A percentile compares a stretch with the other conserved stretches of the same genome.
phyloP scores from a whole-genome alignment of 2,113 vertebrate genomes.

The Cyanoramphus novaezelandiae region DNA sequence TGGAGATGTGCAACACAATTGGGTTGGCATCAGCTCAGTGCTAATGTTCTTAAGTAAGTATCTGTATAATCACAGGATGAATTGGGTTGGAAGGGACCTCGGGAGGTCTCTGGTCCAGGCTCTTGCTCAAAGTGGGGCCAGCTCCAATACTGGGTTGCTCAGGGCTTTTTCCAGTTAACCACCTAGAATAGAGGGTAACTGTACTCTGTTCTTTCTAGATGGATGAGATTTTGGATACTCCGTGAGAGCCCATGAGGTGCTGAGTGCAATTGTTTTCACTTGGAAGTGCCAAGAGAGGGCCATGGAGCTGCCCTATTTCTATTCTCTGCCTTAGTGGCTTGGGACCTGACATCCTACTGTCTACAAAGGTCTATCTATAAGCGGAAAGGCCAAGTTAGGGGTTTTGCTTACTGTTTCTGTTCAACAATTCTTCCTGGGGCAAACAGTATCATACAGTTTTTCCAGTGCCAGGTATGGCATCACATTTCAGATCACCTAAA shows the following conservation, averaged over 20 bases:
- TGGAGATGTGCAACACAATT: neutral
- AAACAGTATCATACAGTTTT: neutral
- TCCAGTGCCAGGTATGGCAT: neutral
- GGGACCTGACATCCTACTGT: neutral
- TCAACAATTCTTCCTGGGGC: neutral
- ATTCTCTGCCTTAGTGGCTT: neutral
- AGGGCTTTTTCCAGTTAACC: neutral
- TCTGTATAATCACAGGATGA: neutral
- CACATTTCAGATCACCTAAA: neutral
- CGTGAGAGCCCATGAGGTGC: neutral
- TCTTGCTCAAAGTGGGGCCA: neutral
- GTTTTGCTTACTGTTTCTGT: neutral
- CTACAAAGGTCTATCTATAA: neutral
- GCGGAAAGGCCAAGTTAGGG: neutral
- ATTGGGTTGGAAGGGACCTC: neutral
- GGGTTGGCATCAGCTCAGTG: neutral
- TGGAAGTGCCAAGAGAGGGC: neutral
- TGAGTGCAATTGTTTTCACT: neutral
- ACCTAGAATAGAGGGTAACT: neutral
- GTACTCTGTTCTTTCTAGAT: neutral
- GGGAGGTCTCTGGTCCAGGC: neutral
- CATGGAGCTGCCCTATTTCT: neutral
- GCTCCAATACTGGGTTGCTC: neutral
- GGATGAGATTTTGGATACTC: neutral
- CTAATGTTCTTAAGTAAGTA: neutral